phyloP scores from a whole-genome alignment of 2,888 invertebrate species.

The Acronicta aceris region DNA sequence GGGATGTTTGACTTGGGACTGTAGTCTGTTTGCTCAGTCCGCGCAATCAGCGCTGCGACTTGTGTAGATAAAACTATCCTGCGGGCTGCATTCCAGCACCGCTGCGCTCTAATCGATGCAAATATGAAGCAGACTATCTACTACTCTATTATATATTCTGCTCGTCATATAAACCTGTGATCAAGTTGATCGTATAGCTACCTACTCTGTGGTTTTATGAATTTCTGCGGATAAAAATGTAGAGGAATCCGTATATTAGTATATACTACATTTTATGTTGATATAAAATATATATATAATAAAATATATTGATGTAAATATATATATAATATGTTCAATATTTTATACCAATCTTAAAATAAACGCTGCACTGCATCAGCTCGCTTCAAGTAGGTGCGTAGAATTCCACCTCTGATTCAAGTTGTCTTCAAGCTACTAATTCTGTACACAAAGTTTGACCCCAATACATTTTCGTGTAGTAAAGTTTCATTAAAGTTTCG shows the following conservation, averaged over 20 bases:
- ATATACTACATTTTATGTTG: neutral
- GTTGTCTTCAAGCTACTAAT: conserved; percentile 34
- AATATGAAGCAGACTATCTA: conserved; percentile 8
- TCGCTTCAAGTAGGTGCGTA: conserved; percentile 7
- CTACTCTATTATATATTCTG: neutral
- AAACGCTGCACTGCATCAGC: conserved; percentile 1
- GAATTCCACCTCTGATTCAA: conserved; percentile 29
- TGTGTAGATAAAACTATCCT: conserved; percentile 49
- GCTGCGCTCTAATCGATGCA: conserved; percentile 33
- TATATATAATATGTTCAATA: no score
- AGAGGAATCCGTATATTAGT: no score
- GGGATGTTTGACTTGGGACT: conserved; percentile 72
- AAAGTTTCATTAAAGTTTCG: conserved; percentile 34
- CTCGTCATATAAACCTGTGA: neutral
- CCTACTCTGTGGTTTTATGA: neutral
- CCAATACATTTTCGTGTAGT: conserved; percentile 16
- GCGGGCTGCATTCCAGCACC: conserved; percentile 38
- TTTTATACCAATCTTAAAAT: conserved; percentile 13
- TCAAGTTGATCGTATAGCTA: neutral
- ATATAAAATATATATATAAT: no score
- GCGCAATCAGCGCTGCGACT: conserved; percentile 72
- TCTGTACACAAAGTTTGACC: conserved; percentile 18
- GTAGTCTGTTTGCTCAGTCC: conserved; percentile 71
- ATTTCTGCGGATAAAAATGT: no score
- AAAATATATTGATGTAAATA: no score